Base-by-base conservation (phyloP, 2,113 vertebrate species). In the Etheostoma spectabile region DNA sequence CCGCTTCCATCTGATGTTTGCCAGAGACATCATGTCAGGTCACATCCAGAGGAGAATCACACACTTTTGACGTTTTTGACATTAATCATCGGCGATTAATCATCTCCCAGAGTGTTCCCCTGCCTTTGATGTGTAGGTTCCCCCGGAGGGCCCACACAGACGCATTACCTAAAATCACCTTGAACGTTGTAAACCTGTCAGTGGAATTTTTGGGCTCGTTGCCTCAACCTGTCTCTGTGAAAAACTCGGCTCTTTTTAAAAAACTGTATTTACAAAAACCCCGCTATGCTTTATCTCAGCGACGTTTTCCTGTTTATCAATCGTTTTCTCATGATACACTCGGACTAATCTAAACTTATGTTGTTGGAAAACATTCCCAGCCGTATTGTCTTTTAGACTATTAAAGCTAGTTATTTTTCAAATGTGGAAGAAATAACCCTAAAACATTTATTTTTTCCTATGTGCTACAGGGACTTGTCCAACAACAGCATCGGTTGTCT, bases 401-500 rank as follows among this genome's bases (percentile, higher is more conserved):
- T 10, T 57, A 3, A 45, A 48, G 64, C 57, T 74, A 69, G 16
- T 84, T 66, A 21, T 3, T 22, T 48, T 42, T 5, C 45, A 27
- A 62, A 67, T 38, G 22, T 35, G 11, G 51, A 55, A 65, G 27
- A 67, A 65, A 33, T 69, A 35, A 86, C 56, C 24, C 13, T 19
- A 6, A 60, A 45, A 18, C 19, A 1, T 10, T 38, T 38, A 10
- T 18, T 24, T 70, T 46, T 77, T 38, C 22, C 8, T 49, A 21
- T 89, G 49, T 87, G 21, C 68, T 70, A 62, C 88, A 93, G 98
- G 93, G 98, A 99, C 85, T 91, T 99, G 90, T 97, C 97, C 70
- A 99, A 98, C 91, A 99, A 99, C 93, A 96, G 96, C 79, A 98
- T 99, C 81, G 97, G 98, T 85, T 99, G 98, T 90, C 95, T 99